Evolutionary conservation across 1,140 invertebrate species (phyloP).

Genomic region (Musca domestica): DNA sequence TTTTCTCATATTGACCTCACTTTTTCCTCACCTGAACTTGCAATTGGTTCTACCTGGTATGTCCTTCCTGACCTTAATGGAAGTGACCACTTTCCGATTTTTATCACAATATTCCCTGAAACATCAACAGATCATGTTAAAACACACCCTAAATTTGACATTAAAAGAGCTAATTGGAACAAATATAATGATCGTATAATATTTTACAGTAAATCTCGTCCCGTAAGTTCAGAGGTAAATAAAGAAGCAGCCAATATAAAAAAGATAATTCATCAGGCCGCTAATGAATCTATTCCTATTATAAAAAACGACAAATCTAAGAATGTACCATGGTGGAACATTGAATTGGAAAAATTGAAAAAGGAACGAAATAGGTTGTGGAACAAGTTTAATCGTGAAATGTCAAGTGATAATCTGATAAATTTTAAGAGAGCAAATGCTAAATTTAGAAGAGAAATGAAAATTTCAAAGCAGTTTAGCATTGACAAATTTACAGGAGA

Average conservation of each 20-base stretch:
- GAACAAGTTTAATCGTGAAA: not conserved
- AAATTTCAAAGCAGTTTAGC: not conserved
- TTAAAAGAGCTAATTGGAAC: slow-evolving; percentile 7
- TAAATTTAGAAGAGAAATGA: not conserved
- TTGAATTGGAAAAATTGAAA: not conserved
- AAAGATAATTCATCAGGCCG: slow-evolving; percentile 7
- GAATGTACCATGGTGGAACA: not conserved
- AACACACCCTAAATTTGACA: slow-evolving; percentile 5
- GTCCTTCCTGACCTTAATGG: not conserved
- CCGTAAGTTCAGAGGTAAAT: not conserved
- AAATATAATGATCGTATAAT: not conserved
- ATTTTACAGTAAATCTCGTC: not conserved
- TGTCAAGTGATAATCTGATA: not conserved
- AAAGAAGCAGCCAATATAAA: too few relatives aligned
- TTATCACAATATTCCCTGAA: slow-evolving; percentile 17
- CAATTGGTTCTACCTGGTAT: not conserved
- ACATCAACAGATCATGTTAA: not conserved
- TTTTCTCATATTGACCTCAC: slow-evolving; percentile 11
- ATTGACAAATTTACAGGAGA: slow-evolving; percentile 9
- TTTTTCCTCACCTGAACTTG: not conserved
- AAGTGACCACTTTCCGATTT: too few relatives aligned
- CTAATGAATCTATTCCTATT: slow-evolving; percentile 12
- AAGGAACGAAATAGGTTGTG: not conserved
- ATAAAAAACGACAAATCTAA: too few relatives aligned
- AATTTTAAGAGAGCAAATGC: slow-evolving; percentile 1